phyloP scores from a whole-genome alignment of 2,797 vertebrate genomes.

The Pantherophis vulpinus region DNA sequence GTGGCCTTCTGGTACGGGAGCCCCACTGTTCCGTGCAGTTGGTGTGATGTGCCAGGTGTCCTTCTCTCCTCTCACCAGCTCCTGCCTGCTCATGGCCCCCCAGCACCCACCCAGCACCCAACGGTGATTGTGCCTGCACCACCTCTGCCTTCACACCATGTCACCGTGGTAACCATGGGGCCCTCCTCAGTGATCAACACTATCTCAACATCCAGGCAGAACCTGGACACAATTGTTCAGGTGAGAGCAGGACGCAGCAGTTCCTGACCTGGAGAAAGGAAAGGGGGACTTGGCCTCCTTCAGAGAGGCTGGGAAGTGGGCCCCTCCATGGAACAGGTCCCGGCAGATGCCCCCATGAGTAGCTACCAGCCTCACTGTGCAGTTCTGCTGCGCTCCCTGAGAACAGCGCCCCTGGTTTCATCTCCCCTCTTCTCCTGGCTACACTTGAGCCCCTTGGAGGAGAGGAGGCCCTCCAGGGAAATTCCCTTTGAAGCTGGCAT shows the following conservation, averaged over 20 bases:
- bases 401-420: background rate
- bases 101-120: slow-evolving; percentile 93
- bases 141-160: slow-evolving; percentile 86
- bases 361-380: background rate
- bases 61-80: slow-evolving; percentile 71
- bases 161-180: slow-evolving; percentile 97
- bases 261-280: background rate
- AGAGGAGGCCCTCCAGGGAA: background rate
- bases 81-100: slow-evolving; percentile 79
- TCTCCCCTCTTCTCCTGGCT: background rate
- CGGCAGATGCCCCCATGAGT: background rate
- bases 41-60: background rate
- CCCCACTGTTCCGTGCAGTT: too few species aligned
- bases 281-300: background rate
- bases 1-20: accelerated
- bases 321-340: background rate
- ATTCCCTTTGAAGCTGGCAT: background rate
- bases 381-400: background rate
- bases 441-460: background rate
- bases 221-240: slow-evolving; percentile 99
- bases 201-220: slow-evolving; percentile 94
- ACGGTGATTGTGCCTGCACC: slow-evolving; percentile 96
- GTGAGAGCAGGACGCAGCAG: slow-evolving; percentile 62
- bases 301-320: background rate
- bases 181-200: slow-evolving; percentile 94